phyloP scores from a whole-genome alignment of 1,140 invertebrate species.

The Psix sp. region DNA sequence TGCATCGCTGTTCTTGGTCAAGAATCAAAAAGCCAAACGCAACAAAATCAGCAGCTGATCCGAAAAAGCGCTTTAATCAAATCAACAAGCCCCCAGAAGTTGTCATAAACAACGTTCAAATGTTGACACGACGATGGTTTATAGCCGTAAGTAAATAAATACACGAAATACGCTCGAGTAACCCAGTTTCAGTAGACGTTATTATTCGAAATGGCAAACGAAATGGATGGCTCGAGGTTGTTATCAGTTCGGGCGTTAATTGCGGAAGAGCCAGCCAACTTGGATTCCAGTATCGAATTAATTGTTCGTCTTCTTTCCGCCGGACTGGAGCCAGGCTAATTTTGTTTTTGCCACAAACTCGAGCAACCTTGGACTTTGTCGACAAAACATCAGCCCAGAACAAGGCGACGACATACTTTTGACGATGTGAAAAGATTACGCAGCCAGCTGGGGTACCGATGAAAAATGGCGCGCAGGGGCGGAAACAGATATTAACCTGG shows the following conservation, averaged over 20 bases:
- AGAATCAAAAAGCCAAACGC: neutral
- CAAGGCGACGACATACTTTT: conserved; percentile 20
- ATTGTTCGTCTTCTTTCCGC: conserved; percentile 6
- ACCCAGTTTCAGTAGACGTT: conserved; percentile 24
- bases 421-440: conserved; percentile 34
- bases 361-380: conserved; percentile 23
- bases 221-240: conserved; percentile 10
- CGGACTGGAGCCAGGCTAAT: too few relatives aligned
- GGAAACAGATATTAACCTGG: conserved; percentile 71
- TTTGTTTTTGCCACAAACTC: conserved; percentile 11
- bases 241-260: conserved; percentile 14
- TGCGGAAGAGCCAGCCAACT: conserved; percentile 5
- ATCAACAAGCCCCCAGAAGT: neutral
- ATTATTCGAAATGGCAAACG: conserved; percentile 18
- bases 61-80: neutral
- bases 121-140: too few relatives aligned
- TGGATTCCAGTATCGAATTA: conserved; percentile 4
- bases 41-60: conserved; percentile 12
- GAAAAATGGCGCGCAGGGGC: conserved; percentile 27
- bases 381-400: conserved; percentile 10
- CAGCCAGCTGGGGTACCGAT: conserved; percentile 7
- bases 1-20: neutral
- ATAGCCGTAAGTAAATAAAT: too few relatives aligned
- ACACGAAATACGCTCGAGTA: conserved; percentile 7
- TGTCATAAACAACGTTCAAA: too few relatives aligned